phyloP scores from a whole-genome alignment of 2,888 invertebrate species.

The Agrotis ipsilon region DNA sequence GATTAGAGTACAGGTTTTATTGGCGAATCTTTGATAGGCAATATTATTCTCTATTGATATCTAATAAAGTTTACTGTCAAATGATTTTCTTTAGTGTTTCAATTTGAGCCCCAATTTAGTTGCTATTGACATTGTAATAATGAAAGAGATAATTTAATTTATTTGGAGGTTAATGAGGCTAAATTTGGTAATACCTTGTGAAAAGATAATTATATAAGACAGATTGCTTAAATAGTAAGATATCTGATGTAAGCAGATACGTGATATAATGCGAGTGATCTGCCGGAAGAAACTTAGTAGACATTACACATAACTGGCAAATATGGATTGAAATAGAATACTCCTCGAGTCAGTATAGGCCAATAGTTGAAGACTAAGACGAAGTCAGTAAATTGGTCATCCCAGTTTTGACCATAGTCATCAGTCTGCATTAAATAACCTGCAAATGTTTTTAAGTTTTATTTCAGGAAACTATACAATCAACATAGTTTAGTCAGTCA shows the following conservation, averaged over 20 bases:
- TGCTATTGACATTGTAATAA: not conserved
- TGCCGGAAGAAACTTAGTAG: too few species aligned
- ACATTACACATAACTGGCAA: too few species aligned
- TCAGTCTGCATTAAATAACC: not conserved
- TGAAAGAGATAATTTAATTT: not conserved
- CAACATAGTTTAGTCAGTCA: too few species aligned
- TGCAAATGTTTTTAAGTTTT: too few species aligned
- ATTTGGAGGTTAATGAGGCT: too few species aligned
- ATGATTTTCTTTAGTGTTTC: not conserved
- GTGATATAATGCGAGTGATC: too few species aligned
- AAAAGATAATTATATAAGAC: not conserved
- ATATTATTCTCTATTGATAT: slow-evolving; percentile 69
- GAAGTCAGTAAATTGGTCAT: not conserved
- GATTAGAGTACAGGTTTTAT: slow-evolving; percentile 78
- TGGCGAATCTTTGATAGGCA: slow-evolving; percentile 82
- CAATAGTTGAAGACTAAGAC: too few species aligned
- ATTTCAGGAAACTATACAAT: not conserved
- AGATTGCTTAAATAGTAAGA: not conserved
- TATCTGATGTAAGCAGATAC: not conserved
- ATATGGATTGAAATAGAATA: too few species aligned
- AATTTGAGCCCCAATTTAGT: not conserved
- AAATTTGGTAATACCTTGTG: not conserved
- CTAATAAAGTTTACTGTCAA: not conserved
- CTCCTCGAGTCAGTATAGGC: too few species aligned
- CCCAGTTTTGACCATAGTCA: not conserved